These are phyloP conservation scores for Sebastes wilsoni DNA, from an alignment of 2,797 vertebrate genomes.

Conservation along the genomic window DNA sequence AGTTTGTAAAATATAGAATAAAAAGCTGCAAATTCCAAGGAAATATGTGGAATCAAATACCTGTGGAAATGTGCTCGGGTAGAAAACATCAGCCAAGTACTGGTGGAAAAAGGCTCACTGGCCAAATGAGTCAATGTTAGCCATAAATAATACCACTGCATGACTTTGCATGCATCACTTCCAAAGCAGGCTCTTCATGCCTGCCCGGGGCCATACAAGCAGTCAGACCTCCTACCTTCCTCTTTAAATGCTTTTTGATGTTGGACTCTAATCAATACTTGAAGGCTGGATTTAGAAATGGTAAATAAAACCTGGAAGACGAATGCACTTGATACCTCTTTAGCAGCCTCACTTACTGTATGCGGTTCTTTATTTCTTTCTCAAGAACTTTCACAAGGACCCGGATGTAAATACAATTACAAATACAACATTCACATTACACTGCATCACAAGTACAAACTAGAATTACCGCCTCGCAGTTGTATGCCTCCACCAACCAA, in stretches of 20 bases:
- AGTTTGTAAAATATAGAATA: constrained; percentile 14
- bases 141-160: constrained; percentile 66
- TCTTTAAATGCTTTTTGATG: constrained; percentile 78
- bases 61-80: constrained; percentile 28
- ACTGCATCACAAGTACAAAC: not conserved
- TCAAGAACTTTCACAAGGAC: not conserved
- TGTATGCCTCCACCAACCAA: not conserved
- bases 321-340: constrained; percentile 43
- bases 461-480: not conserved
- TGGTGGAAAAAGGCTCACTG: constrained; percentile 52
- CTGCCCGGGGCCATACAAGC: constrained; percentile 69
- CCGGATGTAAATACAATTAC: not conserved
- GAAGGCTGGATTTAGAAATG: constrained; percentile 74
- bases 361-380: not conserved
- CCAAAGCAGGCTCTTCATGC: constrained; percentile 64
- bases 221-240: constrained; percentile 65
- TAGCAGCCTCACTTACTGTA: constrained; percentile 3
- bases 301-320: constrained; percentile 71
- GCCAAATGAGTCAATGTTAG: constrained; percentile 62
- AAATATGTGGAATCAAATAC: constrained; percentile 35
- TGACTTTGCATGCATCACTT: constrained; percentile 70
- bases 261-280: constrained; percentile 78
- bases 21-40: constrained; percentile 8
- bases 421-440: not conserved
- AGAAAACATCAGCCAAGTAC: constrained; percentile 18